Percentiles rank a stretch among this genome's conserved stretches.
Evolutionary conservation across 2,888 invertebrate genomes (phyloP).

Genomic region (Camptogramma bilineatum): DNA sequence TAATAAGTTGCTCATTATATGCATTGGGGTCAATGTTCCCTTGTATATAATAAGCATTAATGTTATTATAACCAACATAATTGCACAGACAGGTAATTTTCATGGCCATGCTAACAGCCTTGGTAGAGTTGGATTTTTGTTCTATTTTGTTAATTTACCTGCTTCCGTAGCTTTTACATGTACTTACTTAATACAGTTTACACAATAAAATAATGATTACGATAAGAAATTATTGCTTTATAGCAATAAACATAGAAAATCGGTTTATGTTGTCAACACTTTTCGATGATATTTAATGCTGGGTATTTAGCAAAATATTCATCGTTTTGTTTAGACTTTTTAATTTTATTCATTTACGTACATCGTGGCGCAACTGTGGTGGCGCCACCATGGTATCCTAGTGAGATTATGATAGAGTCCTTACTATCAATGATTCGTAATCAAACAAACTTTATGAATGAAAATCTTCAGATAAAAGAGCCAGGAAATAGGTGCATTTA

Average conservation of each 20-base stretch:
- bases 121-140: conserved; percentile 3
- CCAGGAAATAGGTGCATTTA: background rate
- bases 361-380: no score
- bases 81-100: conserved; percentile 20
- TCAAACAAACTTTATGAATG: background rate
- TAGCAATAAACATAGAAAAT: no score
- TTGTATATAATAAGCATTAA: conserved; percentile 12
- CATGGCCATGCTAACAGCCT: conserved; percentile 15
- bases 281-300: no score
- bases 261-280: no score
- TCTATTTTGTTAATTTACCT: background rate
- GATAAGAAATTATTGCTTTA: no score
- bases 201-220: no score
- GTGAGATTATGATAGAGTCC: background rate
- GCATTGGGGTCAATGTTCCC: conserved; percentile 44
- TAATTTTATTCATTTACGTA: no score
- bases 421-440: background rate
- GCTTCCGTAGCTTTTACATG: background rate
- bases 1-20: conserved; percentile 22
- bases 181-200: no score
- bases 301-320: no score
- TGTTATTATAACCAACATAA: conserved; percentile 15
- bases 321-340: no score
- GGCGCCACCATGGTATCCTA: no score
- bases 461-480: background rate